Conservation (phyloP, 1,140 invertebrate genomes). For the Aphidius gifuensis region DNA sequence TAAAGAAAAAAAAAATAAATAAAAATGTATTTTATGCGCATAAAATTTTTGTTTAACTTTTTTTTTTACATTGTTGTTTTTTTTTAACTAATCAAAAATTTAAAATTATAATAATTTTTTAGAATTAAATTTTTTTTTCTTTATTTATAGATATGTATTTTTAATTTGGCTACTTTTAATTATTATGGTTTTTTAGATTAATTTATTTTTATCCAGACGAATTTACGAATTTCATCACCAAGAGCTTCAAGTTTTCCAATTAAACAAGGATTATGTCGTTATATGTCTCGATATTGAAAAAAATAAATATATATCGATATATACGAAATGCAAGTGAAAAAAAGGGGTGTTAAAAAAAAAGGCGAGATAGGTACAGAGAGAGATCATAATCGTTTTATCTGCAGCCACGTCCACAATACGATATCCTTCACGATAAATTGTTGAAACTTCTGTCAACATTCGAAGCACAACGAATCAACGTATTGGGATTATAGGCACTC, state of each 20-base stretch:
- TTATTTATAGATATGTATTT: slow-evolving; percentile 4
- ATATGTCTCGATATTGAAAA: slow-evolving; percentile 53
- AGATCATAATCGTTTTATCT: slow-evolving; percentile 22
- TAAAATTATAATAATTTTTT: neutral
- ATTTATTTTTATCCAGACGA: slow-evolving; percentile 13
- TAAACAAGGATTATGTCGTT: slow-evolving; percentile 54
- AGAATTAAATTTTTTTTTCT: neutral
- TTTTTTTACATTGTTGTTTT: neutral
- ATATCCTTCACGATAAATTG: slow-evolving; percentile 29
- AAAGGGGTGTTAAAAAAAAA: slow-evolving; percentile 16
- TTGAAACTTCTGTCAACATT: slow-evolving; percentile 45
- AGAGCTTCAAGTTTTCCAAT: slow-evolving; percentile 49
- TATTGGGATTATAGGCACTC: slow-evolving; percentile 27
- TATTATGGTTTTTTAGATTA: neutral
- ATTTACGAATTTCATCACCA: slow-evolving; percentile 13
- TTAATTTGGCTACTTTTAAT: neutral
- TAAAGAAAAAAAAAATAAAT: neutral
- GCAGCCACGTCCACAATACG: neutral
- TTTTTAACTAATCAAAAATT: neutral
- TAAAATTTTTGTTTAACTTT: neutral
- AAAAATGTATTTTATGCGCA: slow-evolving; percentile 8
- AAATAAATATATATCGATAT: slow-evolving; percentile 43
- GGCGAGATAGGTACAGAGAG: slow-evolving; percentile 10
- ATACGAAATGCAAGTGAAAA: slow-evolving; percentile 19
- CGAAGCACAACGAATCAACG: slow-evolving; percentile 35